Base-by-base conservation (phyloP, 2,797 vertebrate genomes). In the Esox lucius region DNA sequence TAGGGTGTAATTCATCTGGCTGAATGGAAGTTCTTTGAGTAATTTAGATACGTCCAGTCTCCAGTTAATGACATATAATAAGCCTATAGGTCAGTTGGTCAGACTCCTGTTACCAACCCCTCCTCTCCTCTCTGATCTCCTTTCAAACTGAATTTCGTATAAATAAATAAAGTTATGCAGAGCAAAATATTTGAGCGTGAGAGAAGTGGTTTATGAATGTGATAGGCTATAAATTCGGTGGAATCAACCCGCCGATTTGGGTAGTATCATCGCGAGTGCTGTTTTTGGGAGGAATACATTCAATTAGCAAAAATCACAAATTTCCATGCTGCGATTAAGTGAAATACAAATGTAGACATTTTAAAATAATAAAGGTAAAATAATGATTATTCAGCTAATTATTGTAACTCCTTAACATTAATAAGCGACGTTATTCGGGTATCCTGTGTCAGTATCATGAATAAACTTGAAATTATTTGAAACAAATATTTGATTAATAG, bases 11-110 rank as follows among this genome's bases (percentile, higher is more conserved):
- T 95, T 95, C 94, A 96, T 95, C 95, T 91, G 94, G 93, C 94
- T 94, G 95, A 96, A 95, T 95, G 95, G 95, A 95, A 95, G 95
- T 95, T 93, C 94, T 95, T 93, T 91, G 91, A 94, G 96, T 95
- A 97, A 98, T 98, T 98, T 96, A 95, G 96, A 95, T 97, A 94
- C 87, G 93, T 93, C 93, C 84, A 97, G 97, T 95, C 97, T 98
- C 96, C 96, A 97, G 97, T 96, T 98, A 99, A 99, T 98, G 96
- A 98, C 94, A 96, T 94, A 97, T 98, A 99, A 98, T 98, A 96
- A 97, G 96, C 94, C 95, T 92, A 88, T 92, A 93, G 97, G 97
- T 99, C 97, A 98, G 94, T 97, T 94, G 96, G 96, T 97, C 97
- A 98, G 95, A 95, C 96, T 97, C 94, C 94, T 95, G 93, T 95